Conservation (phyloP, 2,888 invertebrate genomes). For the Athalia rosae region DNA sequence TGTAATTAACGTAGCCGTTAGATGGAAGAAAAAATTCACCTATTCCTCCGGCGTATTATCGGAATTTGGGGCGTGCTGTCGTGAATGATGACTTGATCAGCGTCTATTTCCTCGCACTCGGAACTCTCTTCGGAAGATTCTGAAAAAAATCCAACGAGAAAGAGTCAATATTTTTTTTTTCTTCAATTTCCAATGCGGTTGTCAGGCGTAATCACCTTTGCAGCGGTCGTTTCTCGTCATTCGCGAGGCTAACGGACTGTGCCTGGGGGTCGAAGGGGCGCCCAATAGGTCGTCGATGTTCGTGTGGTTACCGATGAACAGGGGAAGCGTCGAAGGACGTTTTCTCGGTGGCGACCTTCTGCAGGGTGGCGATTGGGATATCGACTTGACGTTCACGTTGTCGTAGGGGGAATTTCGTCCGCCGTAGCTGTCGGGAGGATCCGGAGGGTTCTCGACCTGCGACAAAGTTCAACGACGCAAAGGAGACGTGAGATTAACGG, state of each 20-base stretch:
- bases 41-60: slow-evolving; percentile 77
- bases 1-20: not conserved
- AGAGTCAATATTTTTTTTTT: not conserved
- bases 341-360: slow-evolving; percentile 65
- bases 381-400: slow-evolving; percentile 79
- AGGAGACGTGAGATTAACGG: not conserved
- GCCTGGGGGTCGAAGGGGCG: slow-evolving; percentile 59
- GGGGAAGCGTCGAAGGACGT: slow-evolving; percentile 69
- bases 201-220: slow-evolving; percentile 61
- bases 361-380: slow-evolving; percentile 52
- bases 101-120: slow-evolving; percentile 84
- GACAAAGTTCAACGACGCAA: slow-evolving; percentile 34
- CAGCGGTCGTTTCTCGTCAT: slow-evolving; percentile 58
- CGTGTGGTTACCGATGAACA: slow-evolving; percentile 89
- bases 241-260: slow-evolving; percentile 60
- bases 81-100: slow-evolving; percentile 86
- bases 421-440: slow-evolving; percentile 71
- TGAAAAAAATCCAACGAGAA: slow-evolving; percentile 34
- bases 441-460: slow-evolving; percentile 70
- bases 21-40: slow-evolving; percentile 55
- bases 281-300: slow-evolving; percentile 95
- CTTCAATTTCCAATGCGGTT: too few species aligned
- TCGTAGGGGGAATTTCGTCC: slow-evolving; percentile 83
- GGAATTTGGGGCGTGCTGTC: slow-evolving; percentile 85
- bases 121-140: slow-evolving; percentile 71